Conservation (phyloP, 2,113 vertebrate genomes). For the Oceanodroma tethys region DNA sequence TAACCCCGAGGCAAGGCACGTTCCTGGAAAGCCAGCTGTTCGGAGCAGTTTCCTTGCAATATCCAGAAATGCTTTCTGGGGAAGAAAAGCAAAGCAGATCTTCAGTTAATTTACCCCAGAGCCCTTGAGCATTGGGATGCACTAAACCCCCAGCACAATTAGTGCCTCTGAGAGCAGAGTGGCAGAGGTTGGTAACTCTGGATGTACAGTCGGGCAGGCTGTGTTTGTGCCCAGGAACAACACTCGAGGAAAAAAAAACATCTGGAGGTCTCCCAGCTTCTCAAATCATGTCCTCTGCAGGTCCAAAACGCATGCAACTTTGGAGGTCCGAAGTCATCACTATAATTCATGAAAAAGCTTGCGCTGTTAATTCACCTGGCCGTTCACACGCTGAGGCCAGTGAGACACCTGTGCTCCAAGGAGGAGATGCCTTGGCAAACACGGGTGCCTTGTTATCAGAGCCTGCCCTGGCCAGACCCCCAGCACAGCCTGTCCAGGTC, state of each 20-base stretch:
- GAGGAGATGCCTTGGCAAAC: not conserved
- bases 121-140: not conserved
- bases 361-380: not conserved
- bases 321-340: not conserved
- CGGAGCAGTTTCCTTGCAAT: not conserved
- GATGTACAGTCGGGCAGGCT: not conserved
- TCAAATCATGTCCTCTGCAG: not conserved
- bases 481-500: not conserved
- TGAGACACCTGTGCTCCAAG: not conserved
- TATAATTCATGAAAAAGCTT: not conserved
- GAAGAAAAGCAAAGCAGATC: not conserved
- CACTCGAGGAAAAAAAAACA: not conserved
- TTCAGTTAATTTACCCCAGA: not conserved
- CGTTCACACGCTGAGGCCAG: not conserved
- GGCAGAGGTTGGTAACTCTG: not conserved
- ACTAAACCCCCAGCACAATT: not conserved
- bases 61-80: not conserved
- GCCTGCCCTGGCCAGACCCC: not conserved
- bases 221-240: not conserved
- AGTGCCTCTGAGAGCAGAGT: not conserved
- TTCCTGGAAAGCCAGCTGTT: not conserved
- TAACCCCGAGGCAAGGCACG: not conserved
- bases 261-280: not conserved
- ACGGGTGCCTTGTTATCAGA: accelerated
- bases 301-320: not conserved